A percentile compares a stretch with the other conserved stretches of the same genome.
Evolutionary conservation across 2,888 invertebrate species (phyloP).

Genomic region (Lasioglossum figueresi): DNA sequence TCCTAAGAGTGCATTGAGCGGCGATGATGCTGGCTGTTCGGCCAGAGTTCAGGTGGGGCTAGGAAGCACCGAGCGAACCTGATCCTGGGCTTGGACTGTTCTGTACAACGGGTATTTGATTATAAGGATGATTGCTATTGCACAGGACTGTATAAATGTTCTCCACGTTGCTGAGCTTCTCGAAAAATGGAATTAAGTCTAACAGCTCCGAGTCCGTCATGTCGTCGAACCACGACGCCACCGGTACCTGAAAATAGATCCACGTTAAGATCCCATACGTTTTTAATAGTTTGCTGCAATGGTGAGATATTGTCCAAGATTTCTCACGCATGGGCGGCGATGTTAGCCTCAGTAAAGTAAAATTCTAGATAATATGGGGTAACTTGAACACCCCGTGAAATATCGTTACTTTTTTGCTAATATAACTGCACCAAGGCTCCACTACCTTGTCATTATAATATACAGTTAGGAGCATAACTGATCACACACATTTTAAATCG

Average conservation of each 20-base stretch:
- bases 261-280: neutral
- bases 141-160: constrained; percentile 98
- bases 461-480: too few relatives aligned
- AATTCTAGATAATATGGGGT: too few relatives aligned
- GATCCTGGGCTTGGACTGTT: constrained; percentile 79
- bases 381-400: too few relatives aligned
- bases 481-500: too few relatives aligned
- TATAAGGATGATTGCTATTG: constrained; percentile 95
- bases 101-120: constrained; percentile 82
- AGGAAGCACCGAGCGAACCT: constrained; percentile 81
- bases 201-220: constrained; percentile 98
- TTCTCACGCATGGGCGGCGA: too few relatives aligned
- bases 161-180: constrained; percentile 97
- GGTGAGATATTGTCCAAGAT: too few relatives aligned
- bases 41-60: constrained; percentile 82
- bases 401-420: too few relatives aligned
- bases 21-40: constrained; percentile 77
- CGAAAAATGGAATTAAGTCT: constrained; percentile 99
- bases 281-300: too few relatives aligned
- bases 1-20: constrained; percentile 80
- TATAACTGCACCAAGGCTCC: too few relatives aligned
- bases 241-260: constrained; percentile 90
- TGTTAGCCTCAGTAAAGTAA: too few relatives aligned
- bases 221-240: constrained; percentile 99
- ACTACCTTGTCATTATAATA: too few relatives aligned